These are phyloP conservation scores for Acrobasis suavella DNA, from an alignment of 2,888 invertebrate species.

Conservation along the genomic window DNA sequence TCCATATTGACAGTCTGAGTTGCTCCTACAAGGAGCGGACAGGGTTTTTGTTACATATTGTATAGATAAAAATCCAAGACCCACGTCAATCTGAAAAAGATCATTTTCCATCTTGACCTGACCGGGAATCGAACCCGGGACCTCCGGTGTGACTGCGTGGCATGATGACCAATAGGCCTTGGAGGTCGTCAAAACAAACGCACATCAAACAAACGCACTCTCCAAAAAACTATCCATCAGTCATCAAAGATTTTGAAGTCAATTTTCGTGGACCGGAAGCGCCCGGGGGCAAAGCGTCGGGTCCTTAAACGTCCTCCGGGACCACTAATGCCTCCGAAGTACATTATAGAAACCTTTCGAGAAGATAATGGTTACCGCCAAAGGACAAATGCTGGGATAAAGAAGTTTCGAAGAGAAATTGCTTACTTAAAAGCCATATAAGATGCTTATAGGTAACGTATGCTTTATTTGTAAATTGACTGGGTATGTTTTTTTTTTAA, in stretches of 20 bases:
- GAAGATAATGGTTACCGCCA: slow-evolving; percentile 58
- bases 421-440: neutral
- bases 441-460: neutral
- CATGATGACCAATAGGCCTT: no score
- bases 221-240: neutral
- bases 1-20: no score
- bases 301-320: slow-evolving; percentile 61
- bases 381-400: slow-evolving; percentile 41
- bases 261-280: slow-evolving; percentile 49
- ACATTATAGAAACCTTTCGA: slow-evolving; percentile 65
- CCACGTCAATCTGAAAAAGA: no score
- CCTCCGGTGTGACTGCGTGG: no score
- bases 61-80: no score
- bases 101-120: no score
- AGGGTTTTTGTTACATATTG: no score
- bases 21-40: no score
- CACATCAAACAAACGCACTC: no score
- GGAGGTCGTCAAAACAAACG: no score
- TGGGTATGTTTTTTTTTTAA: no score
- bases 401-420: slow-evolving; percentile 6
- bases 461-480: neutral
- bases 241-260: slow-evolving; percentile 23
- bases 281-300: slow-evolving; percentile 52
- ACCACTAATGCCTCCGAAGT: slow-evolving; percentile 65
- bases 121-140: no score